A percentile compares a stretch with the other conserved stretches of the same genome.
Evolutionary conservation across 2,113 vertebrate genomes (phyloP).

Genomic region (Hemichromis elongatus): DNA sequence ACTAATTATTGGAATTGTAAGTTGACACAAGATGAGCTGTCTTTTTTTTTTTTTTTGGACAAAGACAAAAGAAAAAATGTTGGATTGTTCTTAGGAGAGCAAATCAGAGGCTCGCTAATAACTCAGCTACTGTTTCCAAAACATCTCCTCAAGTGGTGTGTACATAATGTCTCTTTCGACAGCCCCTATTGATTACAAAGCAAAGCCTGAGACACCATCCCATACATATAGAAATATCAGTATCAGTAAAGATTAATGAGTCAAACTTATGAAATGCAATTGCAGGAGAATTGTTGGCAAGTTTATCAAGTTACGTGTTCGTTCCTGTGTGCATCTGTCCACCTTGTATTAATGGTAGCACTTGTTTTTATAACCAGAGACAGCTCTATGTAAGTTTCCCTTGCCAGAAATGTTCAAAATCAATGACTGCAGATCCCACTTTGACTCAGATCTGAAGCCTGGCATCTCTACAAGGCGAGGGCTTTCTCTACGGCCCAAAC

Average conservation of each 20-base stretch:
- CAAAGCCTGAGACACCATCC: not conserved
- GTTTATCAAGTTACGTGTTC: not conserved
- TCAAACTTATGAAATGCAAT: not conserved
- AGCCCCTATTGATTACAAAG: slow-evolving; percentile 29
- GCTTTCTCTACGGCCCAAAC: not conserved
- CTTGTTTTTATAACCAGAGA: not conserved
- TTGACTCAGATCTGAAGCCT: slow-evolving; percentile 1
- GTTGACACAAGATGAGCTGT: not conserved
- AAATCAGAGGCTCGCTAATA: not conserved
- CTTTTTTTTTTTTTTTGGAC: not conserved
- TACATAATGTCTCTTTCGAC: slow-evolving; percentile 21
- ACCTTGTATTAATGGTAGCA: not conserved
- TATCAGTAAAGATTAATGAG: not conserved
- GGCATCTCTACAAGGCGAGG: not conserved
- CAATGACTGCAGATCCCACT: not conserved
- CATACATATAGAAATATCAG: not conserved
- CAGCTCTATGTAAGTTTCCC: not conserved
- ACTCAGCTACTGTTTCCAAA: slow-evolving; percentile 30
- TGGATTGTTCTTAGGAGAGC: not conserved
- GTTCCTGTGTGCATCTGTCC: not conserved
- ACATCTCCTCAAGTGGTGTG: not conserved
- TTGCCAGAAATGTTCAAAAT: not conserved
- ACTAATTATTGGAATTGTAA: not conserved
- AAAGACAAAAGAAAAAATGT: not conserved
- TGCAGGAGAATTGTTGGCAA: not conserved